Evolutionary conservation across 1,140 invertebrate species (phyloP).

Genomic region (Drosophila truncata): DNA sequence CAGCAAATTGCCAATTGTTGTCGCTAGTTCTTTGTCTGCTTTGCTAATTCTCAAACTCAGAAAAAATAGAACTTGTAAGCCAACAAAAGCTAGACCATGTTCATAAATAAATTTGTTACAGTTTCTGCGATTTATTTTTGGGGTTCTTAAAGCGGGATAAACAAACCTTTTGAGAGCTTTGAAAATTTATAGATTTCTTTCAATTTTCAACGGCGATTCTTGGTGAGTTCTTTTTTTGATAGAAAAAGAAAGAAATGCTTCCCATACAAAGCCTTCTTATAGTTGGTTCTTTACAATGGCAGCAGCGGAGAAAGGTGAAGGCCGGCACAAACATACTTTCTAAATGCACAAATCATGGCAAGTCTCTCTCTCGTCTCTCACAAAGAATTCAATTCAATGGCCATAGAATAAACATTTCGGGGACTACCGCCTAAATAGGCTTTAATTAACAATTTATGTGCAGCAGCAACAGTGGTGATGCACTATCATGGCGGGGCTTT

Average conservation of each 20-base stretch:
- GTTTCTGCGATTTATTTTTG: conserved; percentile 30
- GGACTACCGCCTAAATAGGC: conserved; percentile 48
- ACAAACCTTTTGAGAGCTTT: conserved; percentile 37
- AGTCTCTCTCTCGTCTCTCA: not conserved
- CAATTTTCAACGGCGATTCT: conserved; percentile 45
- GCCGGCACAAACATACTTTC: conserved; percentile 42
- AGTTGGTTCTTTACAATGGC: conserved; percentile 36
- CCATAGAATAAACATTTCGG: conserved; percentile 46
- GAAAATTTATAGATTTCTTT: conserved; percentile 50
- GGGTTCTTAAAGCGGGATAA: conserved; percentile 19
- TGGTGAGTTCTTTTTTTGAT: conserved; percentile 1
- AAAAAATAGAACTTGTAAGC: conserved; percentile 1
- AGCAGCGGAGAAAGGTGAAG: conserved; percentile 4
- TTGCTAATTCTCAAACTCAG: conserved; percentile 28
- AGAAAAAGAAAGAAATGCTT: conserved; percentile 31
- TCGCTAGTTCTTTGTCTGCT: conserved; percentile 9
- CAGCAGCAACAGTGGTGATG: conserved; percentile 37
- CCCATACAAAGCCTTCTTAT: conserved; percentile 23
- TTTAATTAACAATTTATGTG: conserved; percentile 78
- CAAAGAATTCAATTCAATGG: conserved; percentile 25
- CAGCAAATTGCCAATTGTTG: conserved; percentile 71
- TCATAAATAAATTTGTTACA: conserved; percentile 74
- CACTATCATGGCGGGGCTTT: conserved; percentile 53
- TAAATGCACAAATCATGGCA: conserved; percentile 65
- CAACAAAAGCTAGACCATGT: conserved; percentile 31